Conservation (phyloP, 2,888 invertebrate genomes). For the Zygogramma bicolorata region DNA sequence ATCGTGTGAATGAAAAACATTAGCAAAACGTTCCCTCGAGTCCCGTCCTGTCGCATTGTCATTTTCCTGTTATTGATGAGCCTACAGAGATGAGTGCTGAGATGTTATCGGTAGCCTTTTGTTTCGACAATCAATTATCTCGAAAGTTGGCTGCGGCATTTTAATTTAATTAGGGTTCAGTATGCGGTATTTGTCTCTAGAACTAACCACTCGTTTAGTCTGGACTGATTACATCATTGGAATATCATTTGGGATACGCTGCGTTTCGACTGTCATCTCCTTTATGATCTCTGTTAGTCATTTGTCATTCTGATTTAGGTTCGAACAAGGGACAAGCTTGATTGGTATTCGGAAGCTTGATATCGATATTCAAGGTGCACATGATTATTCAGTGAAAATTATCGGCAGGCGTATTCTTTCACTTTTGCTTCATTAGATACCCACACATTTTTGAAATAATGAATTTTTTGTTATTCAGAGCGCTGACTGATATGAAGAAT, state of each 20-base stretch:
- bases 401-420: no score
- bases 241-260: slow-evolving; percentile 51
- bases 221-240: slow-evolving; percentile 54
- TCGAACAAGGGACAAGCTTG: not conserved
- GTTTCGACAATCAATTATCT: slow-evolving; percentile 67
- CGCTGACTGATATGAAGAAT: no score
- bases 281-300: slow-evolving; percentile 36
- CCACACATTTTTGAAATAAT: no score
- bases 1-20: no score
- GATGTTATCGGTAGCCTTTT: slow-evolving; percentile 65
- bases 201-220: slow-evolving; percentile 58
- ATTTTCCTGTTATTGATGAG: slow-evolving; percentile 64
- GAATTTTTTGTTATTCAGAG: no score
- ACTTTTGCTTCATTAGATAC: no score
- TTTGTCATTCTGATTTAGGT: slow-evolving; percentile 16
- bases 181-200: slow-evolving; percentile 55
- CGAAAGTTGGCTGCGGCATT: slow-evolving; percentile 63
- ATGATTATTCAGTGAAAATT: no score
- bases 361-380: not conserved
- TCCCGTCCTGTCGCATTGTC: slow-evolving; percentile 57
- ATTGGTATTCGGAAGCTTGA: not conserved
- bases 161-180: slow-evolving; percentile 64
- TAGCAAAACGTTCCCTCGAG: not conserved
- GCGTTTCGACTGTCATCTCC: slow-evolving; percentile 51
- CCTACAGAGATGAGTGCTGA: slow-evolving; percentile 46